Conservation (phyloP, 2,113 vertebrate species). For the Cottus gobio region DNA sequence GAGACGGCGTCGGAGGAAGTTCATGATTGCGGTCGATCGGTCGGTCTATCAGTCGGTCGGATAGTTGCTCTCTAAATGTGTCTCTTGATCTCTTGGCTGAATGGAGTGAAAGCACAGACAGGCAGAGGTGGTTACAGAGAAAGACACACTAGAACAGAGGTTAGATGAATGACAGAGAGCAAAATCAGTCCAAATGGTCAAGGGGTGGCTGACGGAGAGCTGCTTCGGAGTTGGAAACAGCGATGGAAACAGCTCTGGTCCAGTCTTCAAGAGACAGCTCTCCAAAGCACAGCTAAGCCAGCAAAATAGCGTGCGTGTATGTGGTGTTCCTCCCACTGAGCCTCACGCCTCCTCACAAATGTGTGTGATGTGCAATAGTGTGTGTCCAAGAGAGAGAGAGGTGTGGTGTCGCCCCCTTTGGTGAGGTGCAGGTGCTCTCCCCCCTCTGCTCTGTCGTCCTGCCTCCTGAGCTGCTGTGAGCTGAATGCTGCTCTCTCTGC, state of each 20-base stretch:
- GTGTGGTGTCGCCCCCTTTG: constrained; percentile 68
- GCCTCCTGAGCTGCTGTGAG: constrained; percentile 65
- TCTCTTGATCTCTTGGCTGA: constrained; percentile 37
- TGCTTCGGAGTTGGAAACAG: constrained; percentile 46
- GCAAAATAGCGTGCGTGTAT: constrained; percentile 43
- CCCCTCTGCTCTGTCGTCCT: constrained; percentile 60
- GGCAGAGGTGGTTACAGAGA: constrained; percentile 28
- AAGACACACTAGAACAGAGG: constrained; percentile 41
- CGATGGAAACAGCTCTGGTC: constrained; percentile 67
- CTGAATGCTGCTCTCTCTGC: constrained; percentile 72
- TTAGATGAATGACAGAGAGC: constrained; percentile 60
- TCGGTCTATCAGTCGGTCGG: constrained; percentile 34
- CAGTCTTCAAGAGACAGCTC: constrained; percentile 76
- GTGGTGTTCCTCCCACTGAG: constrained; percentile 66
- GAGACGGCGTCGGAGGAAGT: constrained; percentile 95
- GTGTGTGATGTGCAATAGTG: constrained; percentile 54
- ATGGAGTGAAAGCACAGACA: constrained; percentile 15
- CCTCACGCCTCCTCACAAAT: constrained; percentile 69
- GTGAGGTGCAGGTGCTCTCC: constrained; percentile 64
- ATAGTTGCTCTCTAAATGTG: background rate
- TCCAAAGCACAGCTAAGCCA: constrained; percentile 66
- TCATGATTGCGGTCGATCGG: constrained; percentile 86
- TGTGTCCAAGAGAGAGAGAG: constrained; percentile 46
- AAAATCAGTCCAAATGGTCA: constrained; percentile 38
- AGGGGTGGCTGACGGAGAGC: constrained; percentile 30